Base-by-base conservation (phyloP, 2,888 invertebrate genomes). In the Archaeoteleia sp. region DNA sequence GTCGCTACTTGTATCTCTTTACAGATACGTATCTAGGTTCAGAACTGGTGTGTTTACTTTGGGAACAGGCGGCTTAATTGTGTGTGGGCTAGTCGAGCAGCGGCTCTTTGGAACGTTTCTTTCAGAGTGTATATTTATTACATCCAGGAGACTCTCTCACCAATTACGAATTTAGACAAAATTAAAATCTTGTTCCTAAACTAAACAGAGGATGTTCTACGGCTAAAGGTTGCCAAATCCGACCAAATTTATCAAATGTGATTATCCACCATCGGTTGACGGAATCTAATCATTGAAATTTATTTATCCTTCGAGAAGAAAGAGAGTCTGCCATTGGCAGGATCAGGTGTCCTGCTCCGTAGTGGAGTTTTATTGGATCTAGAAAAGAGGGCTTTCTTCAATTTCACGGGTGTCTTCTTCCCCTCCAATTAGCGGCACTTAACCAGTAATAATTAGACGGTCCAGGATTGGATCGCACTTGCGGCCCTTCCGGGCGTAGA, bases 381-480 rank as follows among this genome's bases (percentile, higher is more conserved):
- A 9, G 53, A 48, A 65, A 61, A 68, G 63, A 69, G 71, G 70
- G 78, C 75, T 81, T 81, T 78, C 78, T 80, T 77, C 77, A 80
- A 83, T 83, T 83, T 82, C 80, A 81, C 79, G 80, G 80, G 68
- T 75, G 76, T 70, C 77, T 78, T 78, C 76, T 73, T 73, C 70
- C 75, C 72, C 80, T 77, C 78, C 81, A 82, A 83, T 82, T 82
- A 81, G 77, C 74, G 70, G 73, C 79, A 80, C 82, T 82, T 82
- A 82, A 79, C 77, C 76, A 74, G 78, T 77, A 78, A 83, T 82
- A 82, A 83, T 83, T 83, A 83, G 82, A 81, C 78, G 73, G 72
- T 62, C 70, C 72, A 27, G 75, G 73, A 79, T 81, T 76, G 79
- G 74, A 71, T 76, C 75, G 75, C 76, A 67, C 74, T 61, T 45